phyloP scores from a whole-genome alignment of 2,113 vertebrate genomes.

The Piprites chloris region DNA sequence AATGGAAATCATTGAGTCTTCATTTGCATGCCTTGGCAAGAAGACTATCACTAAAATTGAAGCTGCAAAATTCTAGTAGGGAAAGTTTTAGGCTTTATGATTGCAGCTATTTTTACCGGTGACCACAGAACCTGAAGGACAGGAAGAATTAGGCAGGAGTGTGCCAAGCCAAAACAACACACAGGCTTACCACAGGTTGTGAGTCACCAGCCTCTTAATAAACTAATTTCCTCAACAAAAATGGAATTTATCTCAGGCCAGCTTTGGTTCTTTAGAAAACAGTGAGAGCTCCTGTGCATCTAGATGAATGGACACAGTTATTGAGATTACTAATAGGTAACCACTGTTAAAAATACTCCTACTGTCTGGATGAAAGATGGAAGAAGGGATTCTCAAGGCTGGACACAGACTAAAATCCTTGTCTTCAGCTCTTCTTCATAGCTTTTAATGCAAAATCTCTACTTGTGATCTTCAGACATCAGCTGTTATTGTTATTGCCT shows the following conservation, averaged over 20 bases:
- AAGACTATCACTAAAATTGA: not conserved
- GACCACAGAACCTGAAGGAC: not conserved
- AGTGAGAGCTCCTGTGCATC: not conserved
- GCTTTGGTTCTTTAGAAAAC: not conserved
- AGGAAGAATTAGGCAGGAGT: not conserved
- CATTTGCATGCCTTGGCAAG: not conserved
- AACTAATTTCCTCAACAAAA: constrained; percentile 3
- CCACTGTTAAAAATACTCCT: not conserved
- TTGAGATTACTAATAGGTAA: not conserved
- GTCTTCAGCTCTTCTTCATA: not conserved
- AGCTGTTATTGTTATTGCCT: not conserved
- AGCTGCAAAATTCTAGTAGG: not conserved
- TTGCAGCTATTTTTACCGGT: not conserved
- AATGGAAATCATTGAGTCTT: not conserved
- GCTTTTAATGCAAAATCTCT: not conserved
- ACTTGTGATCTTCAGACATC: not conserved
- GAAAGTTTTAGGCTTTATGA: not conserved
- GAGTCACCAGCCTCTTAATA: constrained; percentile 21
- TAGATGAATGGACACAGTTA: not conserved
- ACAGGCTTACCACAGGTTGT: not conserved
- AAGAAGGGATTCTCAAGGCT: not conserved
- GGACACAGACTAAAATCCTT: not conserved
- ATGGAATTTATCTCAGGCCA: not conserved
- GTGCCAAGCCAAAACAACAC: not conserved
- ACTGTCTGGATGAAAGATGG: not conserved